Base-by-base conservation (phyloP, 2,113 vertebrate genomes). In the Chiloscyllium plagiosum region DNA sequence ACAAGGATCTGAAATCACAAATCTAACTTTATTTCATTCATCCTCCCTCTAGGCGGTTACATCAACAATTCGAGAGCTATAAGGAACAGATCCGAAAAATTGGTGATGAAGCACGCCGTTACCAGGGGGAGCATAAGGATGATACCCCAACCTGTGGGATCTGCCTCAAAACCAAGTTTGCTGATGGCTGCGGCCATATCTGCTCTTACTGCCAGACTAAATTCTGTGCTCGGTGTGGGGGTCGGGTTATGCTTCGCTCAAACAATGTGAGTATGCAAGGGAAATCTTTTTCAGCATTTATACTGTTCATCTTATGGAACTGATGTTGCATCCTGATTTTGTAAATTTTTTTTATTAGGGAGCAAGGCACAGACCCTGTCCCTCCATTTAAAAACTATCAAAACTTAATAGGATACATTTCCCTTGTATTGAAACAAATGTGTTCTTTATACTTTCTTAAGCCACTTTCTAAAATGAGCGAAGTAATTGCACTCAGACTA, bases 41-140 rank as follows among this genome's bases (percentile, higher is more conserved):
- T 13, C 85, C 80, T 56, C 96, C 96, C 37, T 95, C 96, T 97
- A 99, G 99, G 98, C 99, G 98, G 96, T 97, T 99, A 97, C 99
- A 99, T 97, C 98, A 99, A 98, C 99, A 99, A 97, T 99, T 99
- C 97, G 99, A 99, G 98, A 99, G 98, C 98, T 99, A 99, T 97
- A 99, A 99, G 97, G 99, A 99, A 96, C 99, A 99, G 98, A 99
- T 99, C 97, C 98, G 98, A 96, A 99, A 99, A 97, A 99, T 99
- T 96, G 99, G 99, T 95, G 99, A 98, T 80, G 99, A 99, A 97
- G 98, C 98, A 0, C 98, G 98, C 42, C 98, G 98, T n/a, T 99
- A 99, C 97, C 99, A 98, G 97, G 98, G 98, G 95, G 98, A 98
- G 96, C 99, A 98, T 97, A 99, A 99, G 97, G 99, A 99, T 42